These are phyloP conservation scores for Phyto melanocephala DNA, from an alignment of 2,888 invertebrate species.

Conservation along the genomic window DNA sequence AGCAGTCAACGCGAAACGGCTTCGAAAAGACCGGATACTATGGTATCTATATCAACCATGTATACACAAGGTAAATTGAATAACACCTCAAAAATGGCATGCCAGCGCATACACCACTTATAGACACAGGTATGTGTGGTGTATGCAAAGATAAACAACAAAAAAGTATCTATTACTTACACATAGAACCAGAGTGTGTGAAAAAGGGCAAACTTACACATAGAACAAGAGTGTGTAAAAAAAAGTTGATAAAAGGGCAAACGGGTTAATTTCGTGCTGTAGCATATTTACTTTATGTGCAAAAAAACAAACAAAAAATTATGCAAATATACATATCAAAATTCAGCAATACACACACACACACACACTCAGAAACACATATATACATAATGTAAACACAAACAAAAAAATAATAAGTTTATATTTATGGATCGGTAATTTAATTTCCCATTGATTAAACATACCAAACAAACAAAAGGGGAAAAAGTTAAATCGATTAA, in stretches of 20 bases:
- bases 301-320: not conserved
- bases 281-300: constrained; percentile 20
- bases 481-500: constrained; percentile 50
- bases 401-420: constrained; percentile 5
- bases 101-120: not conserved
- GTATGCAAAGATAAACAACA: not conserved
- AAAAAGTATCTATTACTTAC: not conserved
- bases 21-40: constrained; percentile 76
- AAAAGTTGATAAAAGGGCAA: constrained; percentile 32
- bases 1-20: constrained; percentile 67
- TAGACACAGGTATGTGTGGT: no score
- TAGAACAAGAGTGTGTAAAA: not conserved
- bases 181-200: not conserved
- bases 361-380: not conserved
- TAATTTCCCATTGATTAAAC: constrained; percentile 46
- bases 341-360: not conserved
- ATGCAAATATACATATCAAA: not conserved
- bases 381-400: not conserved
- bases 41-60: constrained; percentile 77
- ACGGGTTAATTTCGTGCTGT: not conserved
- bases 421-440: constrained; percentile 39
- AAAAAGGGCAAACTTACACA: not conserved
- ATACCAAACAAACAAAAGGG: constrained; percentile 22
- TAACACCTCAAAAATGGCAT: constrained; percentile 29
- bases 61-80: constrained; percentile 77